Conservation (phyloP, 2,888 invertebrate genomes). For the Sabatieria punctata region DNA sequence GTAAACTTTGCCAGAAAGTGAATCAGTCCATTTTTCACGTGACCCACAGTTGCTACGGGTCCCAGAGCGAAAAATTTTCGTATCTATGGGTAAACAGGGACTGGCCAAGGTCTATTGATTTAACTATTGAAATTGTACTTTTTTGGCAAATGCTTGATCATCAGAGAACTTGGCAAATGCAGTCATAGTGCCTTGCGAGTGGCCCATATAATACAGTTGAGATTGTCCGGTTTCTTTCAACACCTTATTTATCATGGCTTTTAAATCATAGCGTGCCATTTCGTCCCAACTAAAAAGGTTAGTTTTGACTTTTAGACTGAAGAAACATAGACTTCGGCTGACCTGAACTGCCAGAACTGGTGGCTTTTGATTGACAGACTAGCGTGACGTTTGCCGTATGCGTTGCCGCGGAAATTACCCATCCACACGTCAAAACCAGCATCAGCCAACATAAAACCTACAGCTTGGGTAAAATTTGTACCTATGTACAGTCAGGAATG, state of each 20-base stretch:
- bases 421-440: conserved; percentile 56
- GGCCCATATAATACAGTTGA: conserved; percentile 58
- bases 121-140: conserved; percentile 17
- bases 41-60: conserved; percentile 26
- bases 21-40: conserved; percentile 29
- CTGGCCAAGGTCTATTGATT: neutral
- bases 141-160: conserved; percentile 24
- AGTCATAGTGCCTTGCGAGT: conserved; percentile 58
- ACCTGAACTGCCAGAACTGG: too few species aligned
- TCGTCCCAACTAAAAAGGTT: conserved; percentile 67
- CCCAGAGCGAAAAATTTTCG: conserved; percentile 25
- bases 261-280: conserved; percentile 64
- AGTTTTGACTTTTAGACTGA: too few species aligned
- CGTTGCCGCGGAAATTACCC: conserved; percentile 64
- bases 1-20: conserved; percentile 13
- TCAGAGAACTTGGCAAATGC: conserved; percentile 30
- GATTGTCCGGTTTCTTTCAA: conserved; percentile 41
- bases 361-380: too few species aligned
- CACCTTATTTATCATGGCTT: conserved; percentile 58
- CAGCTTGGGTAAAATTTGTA: too few species aligned
- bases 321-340: too few species aligned
- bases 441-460: conserved; percentile 31
- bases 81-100: conserved; percentile 14
- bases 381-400: conserved; percentile 52
- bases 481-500: too few species aligned